These are phyloP conservation scores for Aeoliscus strigatus DNA, from an alignment of 2,797 vertebrate species.

Conservation along the genomic window DNA sequence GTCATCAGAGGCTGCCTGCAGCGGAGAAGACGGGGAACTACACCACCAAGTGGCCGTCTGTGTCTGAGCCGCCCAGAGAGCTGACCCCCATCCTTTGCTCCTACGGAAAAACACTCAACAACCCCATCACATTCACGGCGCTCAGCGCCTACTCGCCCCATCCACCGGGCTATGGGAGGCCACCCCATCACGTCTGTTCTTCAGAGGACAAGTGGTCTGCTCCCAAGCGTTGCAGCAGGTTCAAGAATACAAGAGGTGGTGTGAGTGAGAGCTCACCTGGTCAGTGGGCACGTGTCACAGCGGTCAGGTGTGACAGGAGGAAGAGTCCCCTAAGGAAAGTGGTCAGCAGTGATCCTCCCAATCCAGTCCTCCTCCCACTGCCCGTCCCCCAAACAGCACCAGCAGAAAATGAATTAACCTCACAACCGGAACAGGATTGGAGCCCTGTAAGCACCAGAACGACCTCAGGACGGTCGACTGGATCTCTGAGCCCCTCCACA, in stretches of 20 bases:
- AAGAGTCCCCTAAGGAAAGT: conserved; percentile 43
- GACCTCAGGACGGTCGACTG: conserved; percentile 24
- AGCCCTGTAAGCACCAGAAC: background rate
- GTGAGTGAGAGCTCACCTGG: conserved; percentile 22
- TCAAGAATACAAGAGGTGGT: background rate
- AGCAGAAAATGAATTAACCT: background rate
- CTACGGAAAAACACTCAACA: conserved; percentile 38
- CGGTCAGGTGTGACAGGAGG: conserved; percentile 3
- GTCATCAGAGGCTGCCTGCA: conserved; percentile 70
- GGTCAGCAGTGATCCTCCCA: conserved; percentile 65
- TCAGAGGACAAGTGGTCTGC: conserved; percentile 11
- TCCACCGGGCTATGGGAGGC: background rate
- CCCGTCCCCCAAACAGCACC: conserved; percentile 6
- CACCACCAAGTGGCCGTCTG: conserved; percentile 83
- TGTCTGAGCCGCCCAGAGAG: conserved; percentile 81
- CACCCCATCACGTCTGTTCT: background rate
- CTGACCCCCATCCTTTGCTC: conserved; percentile 83
- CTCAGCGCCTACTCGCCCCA: background rate
- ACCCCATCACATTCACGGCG: background rate
- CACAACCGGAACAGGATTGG: conserved; percentile 8
- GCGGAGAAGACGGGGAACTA: conserved; percentile 58
- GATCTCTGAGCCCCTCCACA: background rate
- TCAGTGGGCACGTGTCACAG: background rate
- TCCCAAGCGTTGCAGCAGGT: too few species aligned
- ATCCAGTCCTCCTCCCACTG: conserved; percentile 61